phyloP scores from a whole-genome alignment of 1,140 invertebrate genomes.

The Gryon sp. region DNA sequence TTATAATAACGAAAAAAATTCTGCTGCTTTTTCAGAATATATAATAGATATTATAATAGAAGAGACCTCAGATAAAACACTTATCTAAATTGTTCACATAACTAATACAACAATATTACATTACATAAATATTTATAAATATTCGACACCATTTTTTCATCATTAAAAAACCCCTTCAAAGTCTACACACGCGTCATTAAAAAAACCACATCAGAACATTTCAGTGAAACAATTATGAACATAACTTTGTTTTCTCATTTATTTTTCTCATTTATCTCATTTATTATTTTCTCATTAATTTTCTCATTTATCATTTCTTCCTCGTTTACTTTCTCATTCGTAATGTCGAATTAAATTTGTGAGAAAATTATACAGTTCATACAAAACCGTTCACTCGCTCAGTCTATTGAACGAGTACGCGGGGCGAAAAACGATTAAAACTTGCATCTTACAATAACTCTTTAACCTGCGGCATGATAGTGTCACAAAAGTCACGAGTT shows the following conservation, averaged over 20 bases:
- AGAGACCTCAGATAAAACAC: too few species aligned
- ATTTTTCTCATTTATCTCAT: too few species aligned
- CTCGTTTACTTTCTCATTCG: slow-evolving; percentile 12
- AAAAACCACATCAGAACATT: background rate
- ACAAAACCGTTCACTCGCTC: slow-evolving; percentile 38
- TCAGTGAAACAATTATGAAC: slow-evolving; percentile 4
- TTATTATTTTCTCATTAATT: too few species aligned
- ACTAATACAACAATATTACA: too few species aligned
- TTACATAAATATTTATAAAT: too few species aligned
- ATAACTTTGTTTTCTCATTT: background rate
- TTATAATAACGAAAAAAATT: too few species aligned
- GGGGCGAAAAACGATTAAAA: slow-evolving; percentile 36
- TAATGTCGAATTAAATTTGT: slow-evolving; percentile 16
- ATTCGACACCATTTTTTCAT: too few species aligned
- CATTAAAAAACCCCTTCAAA: too few species aligned
- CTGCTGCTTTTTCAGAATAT: too few species aligned
- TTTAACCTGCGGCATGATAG: slow-evolving; percentile 33
- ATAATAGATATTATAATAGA: too few species aligned
- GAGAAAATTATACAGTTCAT: slow-evolving; percentile 57
- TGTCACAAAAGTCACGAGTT: slow-evolving; percentile 47
- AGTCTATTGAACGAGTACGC: slow-evolving; percentile 7
- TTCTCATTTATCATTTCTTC: background rate
- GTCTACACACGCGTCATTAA: too few species aligned
- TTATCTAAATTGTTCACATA: too few species aligned
- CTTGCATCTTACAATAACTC: slow-evolving; percentile 47